These are phyloP conservation scores for Chorisops tibialis DNA, from an alignment of 2,888 invertebrate genomes.

Conservation along the genomic window DNA sequence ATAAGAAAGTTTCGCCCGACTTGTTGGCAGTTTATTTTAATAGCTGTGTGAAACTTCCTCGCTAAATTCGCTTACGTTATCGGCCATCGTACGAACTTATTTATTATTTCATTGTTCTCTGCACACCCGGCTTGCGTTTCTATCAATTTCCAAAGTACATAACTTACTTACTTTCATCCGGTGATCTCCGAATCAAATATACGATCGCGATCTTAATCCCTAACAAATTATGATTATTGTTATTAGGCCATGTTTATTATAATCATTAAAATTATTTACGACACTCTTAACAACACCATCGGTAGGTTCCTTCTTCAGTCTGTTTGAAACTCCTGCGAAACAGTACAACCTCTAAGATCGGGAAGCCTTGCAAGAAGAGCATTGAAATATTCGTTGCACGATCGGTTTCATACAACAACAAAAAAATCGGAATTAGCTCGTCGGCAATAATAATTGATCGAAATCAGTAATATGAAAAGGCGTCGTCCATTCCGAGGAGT, in stretches of 20 bases:
- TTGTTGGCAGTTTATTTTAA: too few species aligned
- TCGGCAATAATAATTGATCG: conserved; percentile 18
- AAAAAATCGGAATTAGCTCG: conserved; percentile 22
- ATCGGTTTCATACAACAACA: conserved; percentile 24
- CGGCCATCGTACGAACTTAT: too few species aligned
- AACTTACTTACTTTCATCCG: too few species aligned
- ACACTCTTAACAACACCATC: conserved; percentile 16
- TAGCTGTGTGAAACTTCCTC: too few species aligned
- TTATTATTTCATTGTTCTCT: too few species aligned
- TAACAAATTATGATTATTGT: conserved; percentile 25
- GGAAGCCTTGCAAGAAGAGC: conserved; percentile 14
- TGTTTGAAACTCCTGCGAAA: background rate
- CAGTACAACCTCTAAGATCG: conserved; percentile 6
- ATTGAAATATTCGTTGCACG: conserved; percentile 16
- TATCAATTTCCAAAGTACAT: too few species aligned
- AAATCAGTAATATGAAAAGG: conserved; percentile 5
- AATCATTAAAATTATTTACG: conserved; percentile 25
- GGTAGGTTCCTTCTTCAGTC: background rate
- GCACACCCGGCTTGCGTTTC: too few species aligned
- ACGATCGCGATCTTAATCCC: conserved; percentile 21
- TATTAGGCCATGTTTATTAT: conserved; percentile 26
- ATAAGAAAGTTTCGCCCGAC: too few species aligned
- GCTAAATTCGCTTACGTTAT: too few species aligned
- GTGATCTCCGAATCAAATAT: background rate
- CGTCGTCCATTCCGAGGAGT: background rate